Percentiles rank a stretch among this genome's conserved stretches.
Conservation (phyloP, 92 coral and sea anemone species). For the Blastomussa wellsi region DNA sequence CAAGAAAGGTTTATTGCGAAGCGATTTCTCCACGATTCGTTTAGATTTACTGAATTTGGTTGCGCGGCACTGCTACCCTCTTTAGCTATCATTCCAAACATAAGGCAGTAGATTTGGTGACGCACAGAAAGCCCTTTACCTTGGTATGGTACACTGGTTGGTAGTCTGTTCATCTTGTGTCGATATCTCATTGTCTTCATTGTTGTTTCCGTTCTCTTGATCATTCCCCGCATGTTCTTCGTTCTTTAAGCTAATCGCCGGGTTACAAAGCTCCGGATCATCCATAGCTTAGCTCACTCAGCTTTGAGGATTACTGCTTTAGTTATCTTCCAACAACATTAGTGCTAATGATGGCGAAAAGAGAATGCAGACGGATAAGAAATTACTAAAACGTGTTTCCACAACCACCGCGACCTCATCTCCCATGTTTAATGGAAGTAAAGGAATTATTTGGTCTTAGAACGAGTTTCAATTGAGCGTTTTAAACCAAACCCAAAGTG, state of each 20-base stretch:
- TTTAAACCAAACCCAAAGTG: too few species aligned
- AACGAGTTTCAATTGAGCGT: too few species aligned
- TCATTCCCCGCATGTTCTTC: not conserved
- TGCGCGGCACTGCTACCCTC: too few species aligned
- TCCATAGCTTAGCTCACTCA: not conserved
- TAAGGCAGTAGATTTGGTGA: not conserved
- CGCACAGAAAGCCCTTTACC: not conserved
- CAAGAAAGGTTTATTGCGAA: too few species aligned
- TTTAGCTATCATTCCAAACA: not conserved
- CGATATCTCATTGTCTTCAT: not conserved
- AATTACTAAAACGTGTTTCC: too few species aligned
- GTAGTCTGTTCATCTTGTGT: not conserved
- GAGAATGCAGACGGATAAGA: not conserved
- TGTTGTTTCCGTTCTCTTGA: not conserved
- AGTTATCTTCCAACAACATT: not conserved
- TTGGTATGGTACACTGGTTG: not conserved
- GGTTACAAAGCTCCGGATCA: slow-evolving; percentile 17
- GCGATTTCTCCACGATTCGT: too few species aligned
- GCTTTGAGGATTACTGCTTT: not conserved
- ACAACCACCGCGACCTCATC: too few species aligned
- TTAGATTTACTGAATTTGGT: too few species aligned
- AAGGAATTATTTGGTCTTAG: too few species aligned
- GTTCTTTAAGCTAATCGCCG: not conserved
- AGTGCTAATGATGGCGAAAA: not conserved
- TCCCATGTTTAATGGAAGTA: too few species aligned